Conservation (phyloP, 1,140 invertebrate genomes). For the Arctopsyche grandis region DNA sequence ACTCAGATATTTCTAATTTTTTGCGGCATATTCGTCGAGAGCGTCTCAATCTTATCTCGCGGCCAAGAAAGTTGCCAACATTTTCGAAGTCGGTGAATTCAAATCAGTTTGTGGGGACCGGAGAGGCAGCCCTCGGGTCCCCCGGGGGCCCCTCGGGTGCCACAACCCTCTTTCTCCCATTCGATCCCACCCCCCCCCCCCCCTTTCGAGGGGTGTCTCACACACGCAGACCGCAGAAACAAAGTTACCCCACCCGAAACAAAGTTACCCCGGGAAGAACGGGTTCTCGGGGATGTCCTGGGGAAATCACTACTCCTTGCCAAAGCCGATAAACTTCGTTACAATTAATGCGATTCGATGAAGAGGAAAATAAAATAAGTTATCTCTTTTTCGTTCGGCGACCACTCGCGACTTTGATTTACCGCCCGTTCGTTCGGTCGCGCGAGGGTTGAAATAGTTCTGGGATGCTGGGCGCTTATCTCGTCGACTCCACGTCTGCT, state of each 20-base stretch:
- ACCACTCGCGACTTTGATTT: constrained; percentile 27
- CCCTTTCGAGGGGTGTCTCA: neutral
- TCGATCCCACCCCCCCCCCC: neutral
- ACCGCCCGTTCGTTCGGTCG: constrained; percentile 4
- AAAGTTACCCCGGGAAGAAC: constrained; percentile 20
- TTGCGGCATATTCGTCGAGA: neutral
- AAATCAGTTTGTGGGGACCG: constrained; percentile 46
- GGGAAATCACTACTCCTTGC: constrained; percentile 15
- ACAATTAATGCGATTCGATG: constrained; percentile 51
- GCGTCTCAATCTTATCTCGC: constrained; percentile 49
- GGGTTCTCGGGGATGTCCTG: constrained; percentile 7
- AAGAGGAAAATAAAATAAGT: constrained; percentile 50
- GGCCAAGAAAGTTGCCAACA: constrained; percentile 43
- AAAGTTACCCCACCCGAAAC: constrained; percentile 16
- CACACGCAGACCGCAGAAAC: neutral
- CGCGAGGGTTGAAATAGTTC: too few relatives aligned
- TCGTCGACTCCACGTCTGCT: neutral
- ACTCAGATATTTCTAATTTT: constrained; percentile 44
- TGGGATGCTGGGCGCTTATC: neutral
- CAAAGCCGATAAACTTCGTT: constrained; percentile 44
- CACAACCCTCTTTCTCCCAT: neutral
- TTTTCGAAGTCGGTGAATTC: constrained; percentile 50
- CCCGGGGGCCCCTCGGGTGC: neutral
- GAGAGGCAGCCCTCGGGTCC: neutral
- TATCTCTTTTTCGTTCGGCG: constrained; percentile 24